Percentiles rank a stretch among this genome's conserved stretches.
phyloP scores from a whole-genome alignment of 2,797 vertebrate species.

The Gouania willdenowi region DNA sequence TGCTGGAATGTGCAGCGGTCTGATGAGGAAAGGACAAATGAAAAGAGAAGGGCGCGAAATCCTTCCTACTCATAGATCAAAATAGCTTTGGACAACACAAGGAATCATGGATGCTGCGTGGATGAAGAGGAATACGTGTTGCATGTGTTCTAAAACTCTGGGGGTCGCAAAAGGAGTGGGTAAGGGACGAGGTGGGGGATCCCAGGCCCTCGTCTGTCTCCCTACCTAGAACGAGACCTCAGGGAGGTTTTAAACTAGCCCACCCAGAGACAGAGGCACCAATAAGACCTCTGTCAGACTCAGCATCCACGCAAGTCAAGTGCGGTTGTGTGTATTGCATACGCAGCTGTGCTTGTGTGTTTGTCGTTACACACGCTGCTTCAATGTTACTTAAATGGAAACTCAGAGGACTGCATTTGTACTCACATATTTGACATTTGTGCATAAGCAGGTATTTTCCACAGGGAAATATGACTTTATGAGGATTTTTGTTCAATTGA shows the following conservation, averaged over 20 bases:
- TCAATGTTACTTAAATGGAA: too few species aligned
- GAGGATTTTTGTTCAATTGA: too few species aligned
- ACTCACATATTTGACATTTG: background rate
- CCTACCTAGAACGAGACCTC: conserved; percentile 82
- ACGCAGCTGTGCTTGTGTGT: conserved; percentile 8
- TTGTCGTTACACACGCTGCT: conserved; percentile 12
- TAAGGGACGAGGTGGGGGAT: conserved; percentile 48
- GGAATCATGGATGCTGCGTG: conserved; percentile 30
- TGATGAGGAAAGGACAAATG: conserved; percentile 38
- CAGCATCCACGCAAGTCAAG: conserved; percentile 48
- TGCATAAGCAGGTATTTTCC: background rate
- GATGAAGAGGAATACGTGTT: conserved; percentile 19
- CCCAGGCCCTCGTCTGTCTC: conserved; percentile 75
- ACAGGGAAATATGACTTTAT: too few species aligned
- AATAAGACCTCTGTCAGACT: conserved; percentile 53
- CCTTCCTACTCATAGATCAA: conserved; percentile 59
- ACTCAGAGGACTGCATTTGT: conserved; percentile 9
- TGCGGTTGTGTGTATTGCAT: conserved; percentile 17
- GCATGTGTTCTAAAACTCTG: conserved; percentile 35
- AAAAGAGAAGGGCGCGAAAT: conserved; percentile 4
- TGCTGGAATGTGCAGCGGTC: conserved; percentile 79
- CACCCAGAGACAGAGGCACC: conserved; percentile 84
- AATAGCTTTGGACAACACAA: conserved; percentile 73
- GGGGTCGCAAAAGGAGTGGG: conserved; percentile 55
- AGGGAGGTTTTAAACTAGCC: conserved; percentile 81